phyloP scores from a whole-genome alignment of 2,797 vertebrate species.

The Sebastes flavidus region DNA sequence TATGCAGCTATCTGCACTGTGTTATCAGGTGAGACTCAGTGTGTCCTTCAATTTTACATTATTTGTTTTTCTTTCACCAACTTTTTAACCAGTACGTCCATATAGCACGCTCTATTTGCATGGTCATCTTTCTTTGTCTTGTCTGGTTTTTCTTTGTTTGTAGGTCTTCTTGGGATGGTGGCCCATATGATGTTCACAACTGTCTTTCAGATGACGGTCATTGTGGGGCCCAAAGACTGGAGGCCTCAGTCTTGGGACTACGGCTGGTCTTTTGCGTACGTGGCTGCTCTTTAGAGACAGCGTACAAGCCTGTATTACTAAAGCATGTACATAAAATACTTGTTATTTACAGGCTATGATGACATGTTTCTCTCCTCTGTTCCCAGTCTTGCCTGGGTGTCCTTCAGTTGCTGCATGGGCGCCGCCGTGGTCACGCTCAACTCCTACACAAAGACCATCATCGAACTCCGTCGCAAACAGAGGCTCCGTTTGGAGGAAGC shows the following conservation, averaged over 20 bases:
- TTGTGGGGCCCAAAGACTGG: conserved; percentile 88
- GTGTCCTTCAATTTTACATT: neutral
- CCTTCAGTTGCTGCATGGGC: conserved; percentile 89
- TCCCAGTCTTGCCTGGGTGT: conserved; percentile 87
- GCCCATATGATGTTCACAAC: conserved; percentile 90
- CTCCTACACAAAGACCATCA: conserved; percentile 89
- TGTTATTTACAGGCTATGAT: neutral
- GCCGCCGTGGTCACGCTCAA: conserved; percentile 88
- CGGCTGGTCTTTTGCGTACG: conserved; percentile 83
- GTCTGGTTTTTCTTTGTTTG: neutral
- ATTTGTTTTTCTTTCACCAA: neutral
- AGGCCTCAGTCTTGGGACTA: conserved; percentile 85
- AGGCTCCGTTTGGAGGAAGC: conserved; percentile 79
- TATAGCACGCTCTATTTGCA: neutral
- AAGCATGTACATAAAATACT: neutral
- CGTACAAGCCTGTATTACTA: neutral
- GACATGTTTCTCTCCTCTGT: neutral
- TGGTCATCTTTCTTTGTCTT: neutral
- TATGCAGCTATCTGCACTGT: conserved; percentile 88
- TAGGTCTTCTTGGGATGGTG: conserved; percentile 87
- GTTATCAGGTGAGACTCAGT: conserved; percentile 80
- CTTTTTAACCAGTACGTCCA: neutral
- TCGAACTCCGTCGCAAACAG: conserved; percentile 82
- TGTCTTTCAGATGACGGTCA: conserved; percentile 87
- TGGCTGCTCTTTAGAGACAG: conserved; percentile 10